Base-by-base conservation (phyloP, 1,140 invertebrate species). In the Hydropsyche tenuis region DNA sequence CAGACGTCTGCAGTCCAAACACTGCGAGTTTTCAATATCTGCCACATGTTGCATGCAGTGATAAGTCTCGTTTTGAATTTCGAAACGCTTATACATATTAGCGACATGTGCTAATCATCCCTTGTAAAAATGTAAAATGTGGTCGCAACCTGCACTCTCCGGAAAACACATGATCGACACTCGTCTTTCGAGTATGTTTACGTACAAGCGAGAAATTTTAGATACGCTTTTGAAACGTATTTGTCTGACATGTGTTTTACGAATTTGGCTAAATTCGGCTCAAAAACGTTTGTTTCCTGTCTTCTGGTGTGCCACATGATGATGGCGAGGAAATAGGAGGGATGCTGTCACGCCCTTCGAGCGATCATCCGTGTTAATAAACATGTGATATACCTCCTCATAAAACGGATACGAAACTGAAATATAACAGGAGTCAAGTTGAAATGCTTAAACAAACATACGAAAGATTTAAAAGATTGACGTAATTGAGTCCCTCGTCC, bases 181-280 rank as follows among this genome's bases (percentile, higher is more conserved):
- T 3, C 9, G 30, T 37, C n/a, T n/a, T n/a, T n/a, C n/a, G n/a
- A n/a, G n/a, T n/a, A n/a, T n/a, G n/a, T n/a, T n/a, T n/a, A n/a
- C n/a, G n/a, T n/a, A n/a, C n/a, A n/a, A n/a, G n/a, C n/a, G n/a
- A n/a, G n/a, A n/a, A n/a, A 37, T 37, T 37, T 4, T 37, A 37
- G 9, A 37, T 3, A 37, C 30, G 9, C 30, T 37, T 3, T 37
- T 37, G 3, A 37, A 3, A 4, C 9, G 30, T 9, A 37, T 76
- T 76, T 73, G 74, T 76, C 45, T 12, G 48, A 76, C 74, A 76
- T 43, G 51, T 76, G 74, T 76, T 76, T 73, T 72, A 69, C 60
- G 65, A 72, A 75, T 65, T 75, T 75, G 66, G 68, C 69, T 30
- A 74, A 75, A 72, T 73, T 69, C 20, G 27, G 43, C 11, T 37